These are phyloP conservation scores for Gallinago media DNA, from an alignment of 2,113 vertebrate species.

Conservation along the genomic window DNA sequence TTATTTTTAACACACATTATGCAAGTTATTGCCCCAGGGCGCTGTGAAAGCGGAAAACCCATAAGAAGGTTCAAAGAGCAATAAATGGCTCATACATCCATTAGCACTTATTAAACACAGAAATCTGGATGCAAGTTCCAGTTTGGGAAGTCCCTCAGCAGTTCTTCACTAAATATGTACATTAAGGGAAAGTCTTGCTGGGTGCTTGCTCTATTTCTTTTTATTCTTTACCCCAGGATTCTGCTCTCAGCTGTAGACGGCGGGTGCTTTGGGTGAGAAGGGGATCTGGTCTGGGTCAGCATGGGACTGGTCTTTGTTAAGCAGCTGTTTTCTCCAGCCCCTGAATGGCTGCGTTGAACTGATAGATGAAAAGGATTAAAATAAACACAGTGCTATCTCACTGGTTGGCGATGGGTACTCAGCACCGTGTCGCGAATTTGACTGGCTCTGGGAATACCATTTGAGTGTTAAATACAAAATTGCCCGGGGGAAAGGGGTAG, in stretches of 20 bases:
- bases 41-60: background rate
- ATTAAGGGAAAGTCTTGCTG: background rate
- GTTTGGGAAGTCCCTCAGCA: background rate
- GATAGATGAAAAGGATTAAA: background rate
- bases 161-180: background rate
- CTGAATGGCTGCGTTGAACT: background rate
- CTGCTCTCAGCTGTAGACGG: background rate
- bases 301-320: background rate
- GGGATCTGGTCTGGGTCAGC: background rate
- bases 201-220: background rate
- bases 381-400: background rate
- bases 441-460: background rate
- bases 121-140: accelerated
- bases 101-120: background rate
- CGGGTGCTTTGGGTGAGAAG: background rate
- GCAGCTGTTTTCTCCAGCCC: background rate
- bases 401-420: background rate
- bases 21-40: background rate
- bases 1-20: background rate
- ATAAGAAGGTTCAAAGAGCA: background rate
- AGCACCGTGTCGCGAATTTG: background rate
- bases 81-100: background rate
- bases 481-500: background rate
- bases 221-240: background rate
- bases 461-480: background rate